Conservation (phyloP, 2,113 vertebrate genomes). For the Colossoma macropomum region DNA sequence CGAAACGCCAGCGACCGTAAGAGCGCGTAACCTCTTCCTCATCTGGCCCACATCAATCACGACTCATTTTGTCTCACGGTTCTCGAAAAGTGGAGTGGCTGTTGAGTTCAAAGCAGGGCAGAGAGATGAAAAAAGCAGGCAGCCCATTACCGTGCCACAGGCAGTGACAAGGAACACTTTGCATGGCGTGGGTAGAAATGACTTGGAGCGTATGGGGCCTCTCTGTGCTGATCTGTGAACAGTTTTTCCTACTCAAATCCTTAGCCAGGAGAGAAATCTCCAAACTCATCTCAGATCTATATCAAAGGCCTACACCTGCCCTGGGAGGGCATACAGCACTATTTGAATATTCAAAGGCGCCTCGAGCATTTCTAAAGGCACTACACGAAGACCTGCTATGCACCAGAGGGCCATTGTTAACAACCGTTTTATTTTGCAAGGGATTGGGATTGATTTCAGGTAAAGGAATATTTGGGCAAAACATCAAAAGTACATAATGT, state of each 20-base stretch:
- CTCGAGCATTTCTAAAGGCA: neutral
- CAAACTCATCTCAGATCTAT: neutral
- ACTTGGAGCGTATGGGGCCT: neutral
- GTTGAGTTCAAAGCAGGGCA: neutral
- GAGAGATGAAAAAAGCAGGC: neutral
- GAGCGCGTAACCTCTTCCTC: neutral
- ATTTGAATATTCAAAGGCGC: constrained; percentile 50
- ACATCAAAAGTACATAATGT: too few species aligned
- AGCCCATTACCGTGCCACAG: neutral
- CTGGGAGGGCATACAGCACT: neutral
- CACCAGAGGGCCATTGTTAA: neutral
- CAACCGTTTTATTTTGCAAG: too few species aligned
- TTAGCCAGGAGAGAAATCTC: neutral
- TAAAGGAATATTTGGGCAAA: too few species aligned
- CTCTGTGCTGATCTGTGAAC: constrained; percentile 1
- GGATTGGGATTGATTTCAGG: neutral
- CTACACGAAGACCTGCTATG: neutral
- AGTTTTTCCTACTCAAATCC: neutral
- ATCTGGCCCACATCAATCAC: neutral
- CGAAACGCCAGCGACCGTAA: neutral
- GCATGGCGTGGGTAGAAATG: constrained; percentile 25
- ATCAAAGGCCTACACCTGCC: neutral
- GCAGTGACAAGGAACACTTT: constrained; percentile 22
- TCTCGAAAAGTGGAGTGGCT: neutral
- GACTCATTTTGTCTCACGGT: neutral